Percentiles rank a stretch among this genome's conserved stretches.
phyloP scores from a whole-genome alignment of 2,888 invertebrate species.

The Onchidella celtica region DNA sequence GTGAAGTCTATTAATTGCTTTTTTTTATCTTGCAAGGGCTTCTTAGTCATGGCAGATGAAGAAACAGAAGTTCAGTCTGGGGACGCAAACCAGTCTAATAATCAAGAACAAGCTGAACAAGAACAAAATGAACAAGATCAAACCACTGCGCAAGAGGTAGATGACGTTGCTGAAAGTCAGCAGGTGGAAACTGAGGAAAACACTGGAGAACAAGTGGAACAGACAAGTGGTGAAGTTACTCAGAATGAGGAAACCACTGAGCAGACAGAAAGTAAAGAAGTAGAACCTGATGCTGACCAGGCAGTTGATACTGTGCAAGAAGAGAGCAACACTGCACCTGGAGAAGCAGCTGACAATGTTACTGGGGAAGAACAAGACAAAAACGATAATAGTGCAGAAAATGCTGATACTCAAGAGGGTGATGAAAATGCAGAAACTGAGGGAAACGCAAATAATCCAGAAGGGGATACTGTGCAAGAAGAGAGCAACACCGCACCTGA shows the following conservation, averaged over 20 bases:
- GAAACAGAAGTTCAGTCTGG: not conserved
- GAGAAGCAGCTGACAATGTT: not conserved
- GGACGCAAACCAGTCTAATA: not conserved
- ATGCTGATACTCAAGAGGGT: not conserved
- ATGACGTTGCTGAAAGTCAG: not conserved
- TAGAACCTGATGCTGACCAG: not conserved
- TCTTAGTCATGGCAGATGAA: conserved; percentile 26
- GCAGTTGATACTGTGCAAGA: too few relatives aligned
- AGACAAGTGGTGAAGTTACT: not conserved
- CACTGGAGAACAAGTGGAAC: conserved; percentile 4
- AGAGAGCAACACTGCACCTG: too few relatives aligned
- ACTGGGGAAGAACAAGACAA: not conserved
- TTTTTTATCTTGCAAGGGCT: not conserved
- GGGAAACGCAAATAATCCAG: not conserved
- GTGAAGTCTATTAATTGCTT: not conserved
- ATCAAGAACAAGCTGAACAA: not conserved
- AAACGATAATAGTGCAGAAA: not conserved
- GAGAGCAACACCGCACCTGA: not conserved
- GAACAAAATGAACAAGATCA: not conserved
- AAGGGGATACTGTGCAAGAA: not conserved
- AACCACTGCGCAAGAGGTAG: not conserved
- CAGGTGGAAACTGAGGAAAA: not conserved
- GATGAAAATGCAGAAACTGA: not conserved
- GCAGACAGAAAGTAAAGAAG: not conserved
- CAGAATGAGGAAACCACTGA: not conserved